Base-by-base conservation (phyloP, 2,113 vertebrate genomes). In the Progne subis region DNA sequence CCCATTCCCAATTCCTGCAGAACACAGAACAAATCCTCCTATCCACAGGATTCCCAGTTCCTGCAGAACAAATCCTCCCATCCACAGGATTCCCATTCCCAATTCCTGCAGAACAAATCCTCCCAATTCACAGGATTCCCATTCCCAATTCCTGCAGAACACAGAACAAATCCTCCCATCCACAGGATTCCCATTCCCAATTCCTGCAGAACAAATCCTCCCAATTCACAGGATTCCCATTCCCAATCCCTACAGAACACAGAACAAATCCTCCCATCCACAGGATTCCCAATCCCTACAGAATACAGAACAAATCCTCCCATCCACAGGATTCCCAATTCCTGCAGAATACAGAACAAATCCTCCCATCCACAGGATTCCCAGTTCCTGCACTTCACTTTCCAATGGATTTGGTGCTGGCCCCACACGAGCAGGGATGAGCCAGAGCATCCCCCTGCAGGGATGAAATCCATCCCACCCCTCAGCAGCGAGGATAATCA, bases 401-500 rank as follows among this genome's bases (percentile, higher is more conserved):
- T 16, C 52, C 31, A 5, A 7, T 8, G n/a, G 5, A 9, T 59
- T 11, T 24, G 46, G 29, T 49, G 28, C 75, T 74, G 83, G 65
- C 14, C 43, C 20, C 20, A 5, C 24, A 3, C 0, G 6, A 55
- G 78, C 60, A 52, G 39, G 65, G 65, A 47, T 3, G 44, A 69
- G 2, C 9, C 14, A 37, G 31, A 89, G 46, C 90, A 44, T 88
- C 88, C 28, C n/a, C 75, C 65, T 11, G 23, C 53, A 29, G 82
- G 32, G 63, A 25, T 39, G 6, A 10, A 64, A 79, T 29, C 53
- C 14, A 24, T 31, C 74, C 29, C 52, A 28, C 0, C 0, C 0
- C 77, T 47, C 4, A 0, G 37, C 8, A 4, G 46, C 0, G 2
- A 2, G 11, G 56, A 29, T 10, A 52, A 37, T 17, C 4, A 1